Percentiles rank a stretch among this genome's conserved stretches.
Evolutionary conservation across 2,113 vertebrate species (phyloP).

Genomic region (Hippocampus barbouri): DNA sequence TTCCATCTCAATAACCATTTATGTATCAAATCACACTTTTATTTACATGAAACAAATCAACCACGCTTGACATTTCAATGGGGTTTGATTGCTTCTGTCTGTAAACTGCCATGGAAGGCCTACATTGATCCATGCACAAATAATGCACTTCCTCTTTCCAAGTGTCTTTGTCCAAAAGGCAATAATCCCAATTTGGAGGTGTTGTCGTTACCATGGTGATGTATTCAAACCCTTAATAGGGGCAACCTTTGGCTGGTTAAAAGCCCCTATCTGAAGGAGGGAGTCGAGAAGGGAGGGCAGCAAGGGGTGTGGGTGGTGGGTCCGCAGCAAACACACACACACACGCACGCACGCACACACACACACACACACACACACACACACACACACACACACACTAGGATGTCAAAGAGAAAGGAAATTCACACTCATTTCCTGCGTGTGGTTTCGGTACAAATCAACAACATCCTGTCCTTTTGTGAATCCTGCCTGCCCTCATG

Average conservation of each 20-base stretch:
- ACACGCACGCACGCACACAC: conserved; percentile 49
- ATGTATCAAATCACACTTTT: not conserved
- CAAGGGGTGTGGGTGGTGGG: not conserved
- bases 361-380: conserved; percentile 28
- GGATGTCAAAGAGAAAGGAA: conserved; percentile 82
- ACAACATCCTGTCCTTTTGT: conserved; percentile 96
- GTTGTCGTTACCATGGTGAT: conserved; percentile 65
- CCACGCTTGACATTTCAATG: not conserved
- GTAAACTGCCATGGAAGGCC: not conserved
- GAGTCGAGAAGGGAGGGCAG: conserved; percentile 31
- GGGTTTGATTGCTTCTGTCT: not conserved
- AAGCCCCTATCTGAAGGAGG: conserved; percentile 58
- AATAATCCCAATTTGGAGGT: conserved; percentile 59
- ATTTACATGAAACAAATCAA: not conserved
- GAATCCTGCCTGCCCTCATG: conserved; percentile 74
- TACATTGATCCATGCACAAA: conserved; percentile 17
- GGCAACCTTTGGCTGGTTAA: conserved; percentile 72
- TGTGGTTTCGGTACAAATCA: conserved; percentile 93
- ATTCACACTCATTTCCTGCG: conserved; percentile 92
- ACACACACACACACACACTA: conserved; percentile 57
- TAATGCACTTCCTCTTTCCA: conserved; percentile 3
- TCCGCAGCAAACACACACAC: conserved; percentile 15
- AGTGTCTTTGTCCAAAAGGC: conserved; percentile 16
- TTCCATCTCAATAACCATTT: not conserved
- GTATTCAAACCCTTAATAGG: conserved; percentile 60